Evolutionary conservation across 2,888 invertebrate species (phyloP).

Genomic region (Drosophila niveifrons): DNA sequence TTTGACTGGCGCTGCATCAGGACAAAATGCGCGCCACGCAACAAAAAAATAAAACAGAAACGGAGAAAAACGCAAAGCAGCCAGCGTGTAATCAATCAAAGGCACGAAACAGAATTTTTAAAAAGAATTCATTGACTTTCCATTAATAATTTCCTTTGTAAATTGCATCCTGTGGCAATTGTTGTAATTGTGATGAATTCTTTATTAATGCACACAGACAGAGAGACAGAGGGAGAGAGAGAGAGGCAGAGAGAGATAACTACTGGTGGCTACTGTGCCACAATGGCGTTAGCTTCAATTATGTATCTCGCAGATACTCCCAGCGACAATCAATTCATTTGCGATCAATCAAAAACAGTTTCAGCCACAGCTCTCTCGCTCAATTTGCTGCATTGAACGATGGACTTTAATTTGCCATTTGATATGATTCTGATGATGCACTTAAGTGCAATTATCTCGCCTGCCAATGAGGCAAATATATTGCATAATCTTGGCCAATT

Average conservation of each 20-base stretch:
- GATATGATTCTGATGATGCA: slow-evolving; percentile 64
- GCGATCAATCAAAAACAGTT: slow-evolving; percentile 51
- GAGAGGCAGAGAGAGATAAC: background rate
- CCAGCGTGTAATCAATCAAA: slow-evolving; percentile 76
- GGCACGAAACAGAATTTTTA: slow-evolving; percentile 72
- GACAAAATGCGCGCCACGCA: slow-evolving; percentile 12
- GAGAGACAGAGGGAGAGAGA: slow-evolving; percentile 8
- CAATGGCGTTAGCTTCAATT: slow-evolving; percentile 70
- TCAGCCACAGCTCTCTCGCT: slow-evolving; percentile 23
- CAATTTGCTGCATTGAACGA: slow-evolving; percentile 57
- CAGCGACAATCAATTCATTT: slow-evolving; percentile 44
- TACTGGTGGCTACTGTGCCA: slow-evolving; percentile 27
- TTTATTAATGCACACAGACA: slow-evolving; percentile 63
- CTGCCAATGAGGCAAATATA: slow-evolving; percentile 29
- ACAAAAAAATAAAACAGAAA: slow-evolving; percentile 11
- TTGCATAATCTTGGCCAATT: slow-evolving; percentile 34
- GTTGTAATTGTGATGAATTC: slow-evolving; percentile 82
- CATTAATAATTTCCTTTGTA: slow-evolving; percentile 83
- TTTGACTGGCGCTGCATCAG: slow-evolving; percentile 76
- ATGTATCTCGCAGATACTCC: slow-evolving; percentile 49
- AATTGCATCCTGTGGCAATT: slow-evolving; percentile 80
- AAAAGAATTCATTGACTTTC: slow-evolving; percentile 83
- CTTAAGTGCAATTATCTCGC: slow-evolving; percentile 63
- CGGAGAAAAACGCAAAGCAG: background rate
- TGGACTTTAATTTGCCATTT: slow-evolving; percentile 50